Evolutionary conservation across 2,888 invertebrate species (phyloP), one percentile per base, ranked within the genome.

Genomic region (Timema cristinae): DNA sequence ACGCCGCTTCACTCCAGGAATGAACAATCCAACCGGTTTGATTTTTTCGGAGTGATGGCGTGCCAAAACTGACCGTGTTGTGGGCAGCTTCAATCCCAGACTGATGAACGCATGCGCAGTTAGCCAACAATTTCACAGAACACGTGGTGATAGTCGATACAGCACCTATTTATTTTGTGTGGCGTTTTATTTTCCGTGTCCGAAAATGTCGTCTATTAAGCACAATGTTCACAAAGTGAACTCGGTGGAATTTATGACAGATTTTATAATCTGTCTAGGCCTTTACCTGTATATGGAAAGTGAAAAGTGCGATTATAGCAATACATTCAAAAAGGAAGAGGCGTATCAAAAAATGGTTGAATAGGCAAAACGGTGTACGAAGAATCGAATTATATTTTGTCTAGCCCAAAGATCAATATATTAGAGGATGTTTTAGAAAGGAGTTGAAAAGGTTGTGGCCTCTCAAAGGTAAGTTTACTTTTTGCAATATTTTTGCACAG

Each of bases 11-110:
- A 56, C 13, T n/a, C 56, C 56, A 13, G 59, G 59, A 59, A 59
- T 59, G 13, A 59, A 7, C 9, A 59, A 59, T 59, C 59, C 15
- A 13, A 59, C n/a, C 59, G 10, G 59, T 13, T 7, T 59, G 59
- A 59, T n/a, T 10, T 56, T 32, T 13, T 56, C 2, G 56, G 13
- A 56, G 7, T 56, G 56, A 56, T 56, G 56, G 56, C 56, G 16
- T 7, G 56, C 56, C 56, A 56, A 11, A 59, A 59, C 59, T 59
- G 59, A n/a, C 59, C 59, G 59, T 59, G 59, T 59, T n/a, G 59
- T 59, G 59, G 8, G 59, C 56, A 15, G 15, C 9, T 13, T n/a
- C 7, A 56, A 15, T 56, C 56, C 56, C 9, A 2, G 56, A 56
- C 1, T 11, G 56, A 11, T 7, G n/a, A 15, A 15, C 8, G 54